These are phyloP conservation scores for Sarcophaga bullata DNA, from an alignment of 1,140 invertebrate genomes.

Conservation along the genomic window DNA sequence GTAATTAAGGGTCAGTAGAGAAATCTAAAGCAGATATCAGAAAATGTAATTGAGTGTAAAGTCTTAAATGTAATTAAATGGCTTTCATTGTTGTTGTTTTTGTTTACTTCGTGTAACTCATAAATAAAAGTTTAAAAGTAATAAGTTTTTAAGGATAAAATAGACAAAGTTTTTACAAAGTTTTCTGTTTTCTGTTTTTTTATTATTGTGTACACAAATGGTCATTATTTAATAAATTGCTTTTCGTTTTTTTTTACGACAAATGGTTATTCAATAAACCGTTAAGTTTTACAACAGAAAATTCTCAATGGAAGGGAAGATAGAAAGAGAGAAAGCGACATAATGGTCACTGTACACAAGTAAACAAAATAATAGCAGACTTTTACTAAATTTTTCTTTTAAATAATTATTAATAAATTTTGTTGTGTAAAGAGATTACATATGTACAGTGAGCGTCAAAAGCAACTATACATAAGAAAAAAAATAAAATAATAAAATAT, in stretches of 20 bases:
- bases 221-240: constrained; percentile 33
- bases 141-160: neutral
- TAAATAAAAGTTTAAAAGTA: neutral
- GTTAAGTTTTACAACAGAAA: neutral
- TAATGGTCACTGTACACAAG: no score
- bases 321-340: no score
- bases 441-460: no score
- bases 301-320: no score
- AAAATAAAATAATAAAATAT: no score
- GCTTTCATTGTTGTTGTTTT: neutral
- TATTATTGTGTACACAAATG: neutral
- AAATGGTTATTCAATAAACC: constrained; percentile 5
- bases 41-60: neutral
- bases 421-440: no score
- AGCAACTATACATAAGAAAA: no score
- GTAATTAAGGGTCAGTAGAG: neutral
- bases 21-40: neutral
- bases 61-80: constrained; percentile 13
- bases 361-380: no score
- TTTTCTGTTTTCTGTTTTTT: neutral
- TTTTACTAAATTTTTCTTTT: no score
- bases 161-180: constrained; percentile 15
- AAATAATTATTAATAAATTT: no score
- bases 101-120: neutral
- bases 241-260: neutral